Conservation (phyloP, 2,113 vertebrate species). For the Notothenia rossii region DNA sequence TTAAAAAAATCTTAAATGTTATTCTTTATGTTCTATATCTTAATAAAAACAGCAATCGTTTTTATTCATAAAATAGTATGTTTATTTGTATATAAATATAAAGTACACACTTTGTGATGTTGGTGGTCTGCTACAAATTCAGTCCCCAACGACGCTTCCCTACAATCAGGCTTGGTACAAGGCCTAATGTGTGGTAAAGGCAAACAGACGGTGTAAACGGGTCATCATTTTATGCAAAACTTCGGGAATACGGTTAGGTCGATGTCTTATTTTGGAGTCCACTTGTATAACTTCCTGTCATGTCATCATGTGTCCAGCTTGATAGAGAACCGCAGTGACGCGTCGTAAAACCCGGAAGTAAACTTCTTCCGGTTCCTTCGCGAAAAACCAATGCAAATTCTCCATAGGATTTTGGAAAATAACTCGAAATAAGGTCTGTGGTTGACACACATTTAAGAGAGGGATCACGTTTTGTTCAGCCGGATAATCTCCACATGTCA, state of each 20-base stretch:
- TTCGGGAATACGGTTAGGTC: not conserved
- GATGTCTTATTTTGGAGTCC: conserved; percentile 20
- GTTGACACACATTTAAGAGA: too few species aligned
- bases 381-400: too few species aligned
- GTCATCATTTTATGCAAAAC: not conserved
- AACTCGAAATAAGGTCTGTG: too few species aligned
- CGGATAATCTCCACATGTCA: too few species aligned
- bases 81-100: not conserved
- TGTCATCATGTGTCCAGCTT: not conserved
- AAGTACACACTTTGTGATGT: not conserved
- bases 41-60: not conserved
- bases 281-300: not conserved
- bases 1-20: not conserved
- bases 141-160: too few species aligned
- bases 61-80: not conserved
- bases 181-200: not conserved
- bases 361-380: too few species aligned
- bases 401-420: too few species aligned
- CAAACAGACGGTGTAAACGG: not conserved
- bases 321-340: not conserved
- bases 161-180: not conserved
- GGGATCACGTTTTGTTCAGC: too few species aligned
- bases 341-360: too few species aligned
- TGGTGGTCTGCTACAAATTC: not conserved
- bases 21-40: too few species aligned